Percentiles rank a stretch among this genome's conserved stretches.
Conservation (phyloP, 2,797 vertebrate species). For the Aratinga solstitialis region DNA sequence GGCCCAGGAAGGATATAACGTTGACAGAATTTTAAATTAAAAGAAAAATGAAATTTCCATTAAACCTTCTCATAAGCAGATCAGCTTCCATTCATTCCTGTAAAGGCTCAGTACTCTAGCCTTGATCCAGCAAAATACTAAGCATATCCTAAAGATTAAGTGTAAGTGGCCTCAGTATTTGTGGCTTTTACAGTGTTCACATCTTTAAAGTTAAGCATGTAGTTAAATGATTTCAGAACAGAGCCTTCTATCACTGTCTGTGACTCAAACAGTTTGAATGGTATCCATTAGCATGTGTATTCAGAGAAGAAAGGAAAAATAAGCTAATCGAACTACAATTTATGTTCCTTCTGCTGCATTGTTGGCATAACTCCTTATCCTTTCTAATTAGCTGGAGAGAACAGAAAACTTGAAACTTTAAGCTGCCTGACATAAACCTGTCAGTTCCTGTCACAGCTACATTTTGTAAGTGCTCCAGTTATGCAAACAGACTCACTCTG, state of each 20-base stretch:
- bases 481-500: not conserved
- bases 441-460: constrained; percentile 10
- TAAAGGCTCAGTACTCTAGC: not conserved
- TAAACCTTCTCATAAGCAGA: constrained; percentile 34
- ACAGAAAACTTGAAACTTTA: constrained; percentile 23
- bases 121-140: constrained; percentile 31
- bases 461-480: constrained; percentile 51
- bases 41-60: constrained; percentile 44
- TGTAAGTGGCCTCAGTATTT: constrained; percentile 4
- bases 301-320: constrained; percentile 37
- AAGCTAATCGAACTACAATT: constrained; percentile 66
- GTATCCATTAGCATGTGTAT: constrained; percentile 43
- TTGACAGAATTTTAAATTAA: constrained; percentile 48
- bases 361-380: constrained; percentile 38
- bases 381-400: constrained; percentile 62
- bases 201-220: constrained; percentile 14
- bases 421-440: constrained; percentile 45
- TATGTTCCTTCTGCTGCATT: constrained; percentile 29
- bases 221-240: constrained; percentile 10
- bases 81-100: constrained; percentile 37
- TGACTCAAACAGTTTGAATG: constrained; percentile 29
- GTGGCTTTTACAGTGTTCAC: not conserved
- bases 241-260: constrained; percentile 16
- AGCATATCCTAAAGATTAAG: constrained; percentile 21
- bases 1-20: not conserved